These are phyloP conservation scores for Menura novaehollandiae DNA, from an alignment of 2,113 vertebrate genomes.

Conservation along the genomic window DNA sequence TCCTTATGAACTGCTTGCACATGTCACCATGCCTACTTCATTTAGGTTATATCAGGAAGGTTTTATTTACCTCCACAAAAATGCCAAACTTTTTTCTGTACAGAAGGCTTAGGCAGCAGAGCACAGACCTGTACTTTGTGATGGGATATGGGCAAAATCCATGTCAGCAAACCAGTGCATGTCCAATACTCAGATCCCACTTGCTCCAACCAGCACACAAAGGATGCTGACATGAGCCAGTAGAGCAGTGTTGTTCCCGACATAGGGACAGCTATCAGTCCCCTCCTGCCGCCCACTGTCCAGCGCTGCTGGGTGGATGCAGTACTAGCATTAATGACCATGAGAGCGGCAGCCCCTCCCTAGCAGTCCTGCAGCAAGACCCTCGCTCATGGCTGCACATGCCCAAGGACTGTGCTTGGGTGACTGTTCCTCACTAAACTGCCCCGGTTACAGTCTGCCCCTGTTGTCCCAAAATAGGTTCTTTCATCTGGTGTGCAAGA, in stretches of 20 bases:
- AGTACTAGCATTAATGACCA: not conserved
- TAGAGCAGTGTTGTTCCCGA: fast-evolving
- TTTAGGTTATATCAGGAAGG: fast-evolving
- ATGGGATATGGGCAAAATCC: not conserved
- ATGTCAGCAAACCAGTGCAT: fast-evolving
- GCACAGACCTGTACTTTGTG: too few relatives aligned
- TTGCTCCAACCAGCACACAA: not conserved
- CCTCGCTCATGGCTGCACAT: not conserved
- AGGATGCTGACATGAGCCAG: fast-evolving
- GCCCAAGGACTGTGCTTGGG: not conserved
- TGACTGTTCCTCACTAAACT: fast-evolving
- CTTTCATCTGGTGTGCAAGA: not conserved
- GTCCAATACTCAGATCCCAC: not conserved
- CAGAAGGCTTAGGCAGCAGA: not conserved
- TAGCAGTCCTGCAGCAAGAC: not conserved
- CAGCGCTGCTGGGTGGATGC: not conserved
- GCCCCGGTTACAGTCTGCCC: not conserved
- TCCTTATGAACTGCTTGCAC: not conserved
- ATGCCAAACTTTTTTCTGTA: not conserved
- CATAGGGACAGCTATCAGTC: not conserved
- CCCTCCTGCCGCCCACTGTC: not conserved
- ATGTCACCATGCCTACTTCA: not conserved
- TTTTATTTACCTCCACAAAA: not conserved
- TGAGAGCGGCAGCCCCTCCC: not conserved
- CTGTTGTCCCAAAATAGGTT: not conserved